Base-by-base conservation (phyloP, 2,113 vertebrate genomes). In the Leuciscus idus region DNA sequence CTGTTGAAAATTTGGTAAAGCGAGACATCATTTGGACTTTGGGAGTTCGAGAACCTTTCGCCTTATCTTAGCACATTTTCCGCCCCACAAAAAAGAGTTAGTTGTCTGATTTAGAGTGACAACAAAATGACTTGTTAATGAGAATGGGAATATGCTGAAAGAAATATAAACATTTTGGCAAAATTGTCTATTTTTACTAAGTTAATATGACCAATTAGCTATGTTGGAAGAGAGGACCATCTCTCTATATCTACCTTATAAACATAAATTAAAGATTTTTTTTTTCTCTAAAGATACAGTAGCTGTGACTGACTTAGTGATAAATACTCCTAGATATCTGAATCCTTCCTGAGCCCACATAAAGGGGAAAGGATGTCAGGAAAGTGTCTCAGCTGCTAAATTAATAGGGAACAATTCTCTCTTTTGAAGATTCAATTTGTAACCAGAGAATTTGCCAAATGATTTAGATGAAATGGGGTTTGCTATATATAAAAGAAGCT, bases 391-490 rank as follows among this genome's bases (percentile, higher is more conserved):
- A 48, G 78, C 68, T 74, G 55, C 11, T 26, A 30, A 1, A 33
- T 70, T 79, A 4, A 79, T n/a, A 2, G 12, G 12, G 19, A 86
- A 50, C 2, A 62, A 1, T 48, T 74, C 5, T 6, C 48, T 81
- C 30, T 72, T 86, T 33, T 86, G 48, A 17, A 86, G 15, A 26
- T 81, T 81, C 4, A 72, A 15, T 59, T 73, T 59, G 28, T 57
- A 85, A 28, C 76, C 76, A 33, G 76, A 85, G n/a, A 43, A 43
- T 48, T 46, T 30, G n/a, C 33, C 33, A 70, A 85, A 85, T 10
- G 3, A 23, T 8, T 80, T 0, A 26, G 30, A 36, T 23, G 33
- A 13, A 2, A 11, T 12, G 7, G 66, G 77, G 43, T 81, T 73
- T 5, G 66, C 43, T 36, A 68, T 55, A 64, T 79, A 79, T 48